These are phyloP conservation scores for Apotomis betuletana DNA, from an alignment of 2,888 invertebrate genomes.

Conservation along the genomic window DNA sequence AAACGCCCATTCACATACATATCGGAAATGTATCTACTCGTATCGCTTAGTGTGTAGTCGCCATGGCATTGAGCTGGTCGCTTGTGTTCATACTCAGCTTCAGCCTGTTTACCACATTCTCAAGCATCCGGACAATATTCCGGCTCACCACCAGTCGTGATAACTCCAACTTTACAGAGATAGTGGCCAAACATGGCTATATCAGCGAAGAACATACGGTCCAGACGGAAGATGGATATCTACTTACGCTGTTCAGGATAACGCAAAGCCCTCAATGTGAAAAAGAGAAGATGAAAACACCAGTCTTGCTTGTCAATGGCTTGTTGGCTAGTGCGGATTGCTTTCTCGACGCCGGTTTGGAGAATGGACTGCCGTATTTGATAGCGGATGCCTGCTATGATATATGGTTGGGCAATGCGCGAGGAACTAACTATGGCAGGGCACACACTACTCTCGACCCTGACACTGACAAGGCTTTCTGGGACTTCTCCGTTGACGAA, in stretches of 20 bases:
- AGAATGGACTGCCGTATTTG: constrained; percentile 25
- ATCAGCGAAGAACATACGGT: constrained; percentile 21
- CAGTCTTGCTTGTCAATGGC: constrained; percentile 31
- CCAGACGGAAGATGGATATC: constrained; percentile 32
- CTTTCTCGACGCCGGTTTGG: constrained; percentile 22
- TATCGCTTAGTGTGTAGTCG: constrained; percentile 15
- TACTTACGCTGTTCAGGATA: constrained; percentile 26
- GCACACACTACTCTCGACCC: constrained; percentile 24
- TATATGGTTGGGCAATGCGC: constrained; percentile 27
- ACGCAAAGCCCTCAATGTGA: constrained; percentile 20
- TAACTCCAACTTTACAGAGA: constrained; percentile 19
- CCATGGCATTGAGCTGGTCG: constrained; percentile 32
- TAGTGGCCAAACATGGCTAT: constrained; percentile 22
- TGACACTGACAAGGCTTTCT: constrained; percentile 65
- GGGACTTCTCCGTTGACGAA: constrained; percentile 88
- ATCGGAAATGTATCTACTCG: constrained; percentile 8
- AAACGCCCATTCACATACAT: constrained; percentile 13
- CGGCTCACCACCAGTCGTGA: constrained; percentile 4
- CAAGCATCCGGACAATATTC: constrained; percentile 11
- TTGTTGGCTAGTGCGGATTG: constrained; percentile 27
- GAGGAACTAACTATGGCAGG: constrained; percentile 41
- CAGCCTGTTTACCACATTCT: constrained; percentile 17
- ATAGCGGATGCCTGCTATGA: constrained; percentile 30
- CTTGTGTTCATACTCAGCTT: constrained; percentile 12
- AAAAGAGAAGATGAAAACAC: constrained; percentile 11